Evolutionary conservation across 2,888 invertebrate species (phyloP), one percentile per base, ranked within the genome.

Genomic region (Psylliodes chrysocephalus): DNA sequence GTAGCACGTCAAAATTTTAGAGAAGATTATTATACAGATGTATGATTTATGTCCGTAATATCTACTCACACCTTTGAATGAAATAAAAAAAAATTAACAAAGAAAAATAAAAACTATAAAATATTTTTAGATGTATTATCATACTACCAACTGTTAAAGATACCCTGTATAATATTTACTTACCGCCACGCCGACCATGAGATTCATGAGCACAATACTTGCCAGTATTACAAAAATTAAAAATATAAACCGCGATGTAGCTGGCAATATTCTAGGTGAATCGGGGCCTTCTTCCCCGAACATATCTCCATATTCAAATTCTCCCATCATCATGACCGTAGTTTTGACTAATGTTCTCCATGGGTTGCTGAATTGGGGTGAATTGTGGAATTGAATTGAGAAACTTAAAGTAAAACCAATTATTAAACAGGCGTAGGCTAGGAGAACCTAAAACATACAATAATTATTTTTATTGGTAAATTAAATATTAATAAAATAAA

Each of bases 321-420:
- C 86, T 15, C 86, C 87, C 77, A 85, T 85, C 86, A 87, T 86
- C 86, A 87, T 87, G 33, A 86, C 86, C 35, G 84, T 78, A 14
- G 86, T 86, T 71, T 84, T 85, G 30, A 86, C 80, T 35, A 86
- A 64, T 4, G 84, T 77, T 14, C 78, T 75, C 77, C 82, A 81
- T 0, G 83, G 82, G 72, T 82, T 76, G 7, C 71, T 69, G 64
- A 85, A 86, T 70, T 82, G 78, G 18, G 78, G 76, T 52, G 78
- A 78, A 64, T 77, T 78, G 66, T 83, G 81, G 71, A 86, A 86
- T 69, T 86, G 82, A 55, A 87, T 82, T 25, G 82, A 82, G 74
- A 86, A 87, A 73, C 85, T 85, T 54, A 87, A 75, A 30, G 86
- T 84, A 74, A 86, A 87, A 61, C 85, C 87, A 60, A 86, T 77